Conservation (phyloP, 2,113 vertebrate species). For the Motacilla alba region DNA sequence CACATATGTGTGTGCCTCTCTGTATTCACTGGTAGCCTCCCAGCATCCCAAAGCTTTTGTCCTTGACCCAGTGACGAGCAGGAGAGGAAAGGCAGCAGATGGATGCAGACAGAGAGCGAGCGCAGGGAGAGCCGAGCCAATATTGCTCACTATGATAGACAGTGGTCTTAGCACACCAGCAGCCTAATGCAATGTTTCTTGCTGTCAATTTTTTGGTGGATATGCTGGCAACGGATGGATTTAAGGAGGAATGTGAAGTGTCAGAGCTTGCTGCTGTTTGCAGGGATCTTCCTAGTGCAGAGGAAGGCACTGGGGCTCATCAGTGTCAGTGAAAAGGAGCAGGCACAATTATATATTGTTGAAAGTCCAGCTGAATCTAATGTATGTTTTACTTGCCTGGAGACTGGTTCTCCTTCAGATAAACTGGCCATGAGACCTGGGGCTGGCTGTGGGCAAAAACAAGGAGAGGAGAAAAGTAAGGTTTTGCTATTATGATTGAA, state of each 20-base stretch:
- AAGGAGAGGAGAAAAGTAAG: neutral
- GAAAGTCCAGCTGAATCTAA: neutral
- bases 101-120: conserved; percentile 39
- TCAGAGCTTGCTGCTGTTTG: neutral
- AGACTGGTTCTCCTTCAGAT: neutral
- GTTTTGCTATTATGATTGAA: neutral
- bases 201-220: neutral
- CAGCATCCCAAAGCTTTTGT: conserved; percentile 10
- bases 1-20: neutral
- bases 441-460: neutral
- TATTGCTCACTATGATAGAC: conserved; percentile 60
- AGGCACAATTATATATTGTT: rapidly evolving
- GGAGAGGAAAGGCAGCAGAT: conserved; percentile 54
- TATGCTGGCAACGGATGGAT: neutral
- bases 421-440: neutral
- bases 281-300: neutral
- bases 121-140: conserved; percentile 5
- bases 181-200: conserved; percentile 19
- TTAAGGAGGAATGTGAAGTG: conserved; percentile 37
- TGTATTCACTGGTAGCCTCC: neutral
- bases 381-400: neutral
- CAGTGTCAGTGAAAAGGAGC: neutral
- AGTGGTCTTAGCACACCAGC: conserved; percentile 64
- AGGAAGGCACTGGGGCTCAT: neutral
- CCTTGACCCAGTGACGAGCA: neutral